These are phyloP conservation scores for Ictalurus punctatus DNA, from an alignment of 2,113 vertebrate species.

Conservation along the genomic window DNA sequence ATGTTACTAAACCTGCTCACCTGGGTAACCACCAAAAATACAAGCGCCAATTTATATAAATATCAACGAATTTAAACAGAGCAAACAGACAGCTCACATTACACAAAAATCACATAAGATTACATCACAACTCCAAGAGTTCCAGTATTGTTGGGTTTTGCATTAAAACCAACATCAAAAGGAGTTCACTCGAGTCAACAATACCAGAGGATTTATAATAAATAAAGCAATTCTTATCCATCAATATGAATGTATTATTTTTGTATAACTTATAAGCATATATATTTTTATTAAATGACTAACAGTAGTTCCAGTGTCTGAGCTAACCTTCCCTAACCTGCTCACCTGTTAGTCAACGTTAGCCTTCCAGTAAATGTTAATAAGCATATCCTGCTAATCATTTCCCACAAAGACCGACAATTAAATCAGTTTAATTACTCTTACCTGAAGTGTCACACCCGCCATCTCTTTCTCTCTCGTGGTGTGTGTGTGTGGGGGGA, in stretches of 20 bases:
- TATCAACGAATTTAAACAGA: neutral
- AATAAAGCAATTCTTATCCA: neutral
- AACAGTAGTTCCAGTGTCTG: neutral
- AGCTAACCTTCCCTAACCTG: neutral
- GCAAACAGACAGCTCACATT: neutral
- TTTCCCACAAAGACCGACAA: neutral
- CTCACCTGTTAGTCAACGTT: neutral
- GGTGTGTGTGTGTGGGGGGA: neutral
- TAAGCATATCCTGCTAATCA: neutral
- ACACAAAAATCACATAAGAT: neutral
- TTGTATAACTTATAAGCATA: neutral
- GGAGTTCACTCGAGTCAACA: neutral
- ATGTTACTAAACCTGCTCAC: neutral
- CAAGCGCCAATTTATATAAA: neutral
- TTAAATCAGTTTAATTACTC: neutral
- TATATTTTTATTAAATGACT: neutral
- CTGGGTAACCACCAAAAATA: neutral
- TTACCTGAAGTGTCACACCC: conserved; percentile 56
- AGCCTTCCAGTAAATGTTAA: neutral
- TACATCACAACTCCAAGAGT: neutral
- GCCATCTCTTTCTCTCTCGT: conserved; percentile 41
- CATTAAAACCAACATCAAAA: neutral
- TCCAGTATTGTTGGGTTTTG: neutral
- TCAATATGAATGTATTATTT: neutral
- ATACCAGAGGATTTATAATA: neutral